Evolutionary conservation across 1,140 invertebrate species (phyloP), one percentile per base, ranked within the genome.

Genomic region (Lordiphosa collinella): DNA sequence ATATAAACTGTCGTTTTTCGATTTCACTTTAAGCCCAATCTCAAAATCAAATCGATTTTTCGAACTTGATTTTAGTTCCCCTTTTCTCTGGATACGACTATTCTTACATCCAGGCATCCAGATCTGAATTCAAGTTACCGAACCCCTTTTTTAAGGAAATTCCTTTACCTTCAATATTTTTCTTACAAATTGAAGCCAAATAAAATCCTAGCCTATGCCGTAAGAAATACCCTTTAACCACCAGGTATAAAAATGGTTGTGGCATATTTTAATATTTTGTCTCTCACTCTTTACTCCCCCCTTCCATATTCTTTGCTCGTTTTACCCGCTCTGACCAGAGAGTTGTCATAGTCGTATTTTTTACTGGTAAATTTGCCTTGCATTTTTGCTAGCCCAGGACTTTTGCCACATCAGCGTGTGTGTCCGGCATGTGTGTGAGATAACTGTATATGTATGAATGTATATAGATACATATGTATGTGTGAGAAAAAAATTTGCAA

Each of bases 341-440:
- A 64, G 55, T 68, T 70, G 60, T 76, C 65, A 58, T 54, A 68
- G 48, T 54, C 34, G 51, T 52, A 72, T 72, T 67, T 74, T 73
- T 71, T 74, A 55, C 72, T 65, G 55, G 51, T 37, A 75, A 75
- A 75, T 75, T 70, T 76, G 65, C 71, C 65, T 70, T 52, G 40
- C 59, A 58, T 61, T 60, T 57, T 57, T 47, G 38, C 40, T 57
- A 46, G 52, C 31, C 36, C 61, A 54, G 65, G 60, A 75, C 71
- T 76, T 76, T 75, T 76, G 60, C 71, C 60, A 69, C 61, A 68
- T 64, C 60, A 72, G 66, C 71, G 44, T 59, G 50, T 57, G 14
- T 38, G 44, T 36, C 16, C 29, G 22, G 18, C 49, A 29, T 43
- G 51, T 43, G 25, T 40, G 9, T 34, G 10, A 78, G 73, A 78